phyloP scores from a whole-genome alignment of 2,797 vertebrate genomes.

The Enteromius unitaeniatus region DNA sequence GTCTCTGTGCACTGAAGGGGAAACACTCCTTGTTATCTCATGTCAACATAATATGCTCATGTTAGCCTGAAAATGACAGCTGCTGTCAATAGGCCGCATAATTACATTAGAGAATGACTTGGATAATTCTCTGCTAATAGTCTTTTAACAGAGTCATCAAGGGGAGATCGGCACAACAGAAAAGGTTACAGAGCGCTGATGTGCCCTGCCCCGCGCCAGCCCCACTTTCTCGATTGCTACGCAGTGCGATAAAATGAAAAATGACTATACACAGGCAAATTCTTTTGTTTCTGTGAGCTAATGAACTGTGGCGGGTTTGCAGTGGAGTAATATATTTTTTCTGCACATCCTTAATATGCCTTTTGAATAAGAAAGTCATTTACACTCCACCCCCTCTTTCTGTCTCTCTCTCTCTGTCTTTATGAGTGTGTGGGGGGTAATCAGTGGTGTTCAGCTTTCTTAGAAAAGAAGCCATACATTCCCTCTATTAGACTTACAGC shows the following conservation, averaged over 20 bases:
- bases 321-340: constrained; percentile 50
- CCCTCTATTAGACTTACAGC: constrained; percentile 48
- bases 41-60: constrained; percentile 65
- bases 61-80: constrained; percentile 66
- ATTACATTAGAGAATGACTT: constrained; percentile 60
- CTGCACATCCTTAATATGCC: constrained; percentile 54
- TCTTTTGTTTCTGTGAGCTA: constrained; percentile 64
- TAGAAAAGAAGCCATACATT: constrained; percentile 40
- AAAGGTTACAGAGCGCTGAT: constrained; percentile 38
- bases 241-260: neutral
- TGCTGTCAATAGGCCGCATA: constrained; percentile 62
- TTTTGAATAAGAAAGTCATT: constrained; percentile 59
- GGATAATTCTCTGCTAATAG: constrained; percentile 60
- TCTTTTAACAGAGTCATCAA: constrained; percentile 58
- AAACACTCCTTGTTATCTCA: constrained; percentile 60
- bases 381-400: constrained; percentile 26
- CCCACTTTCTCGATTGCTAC: neutral
- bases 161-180: constrained; percentile 31
- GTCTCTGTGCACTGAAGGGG: constrained; percentile 56
- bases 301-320: constrained; percentile 67
- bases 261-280: constrained; percentile 45
- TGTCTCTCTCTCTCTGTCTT: constrained; percentile 29
- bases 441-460: constrained; percentile 39
- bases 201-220: neutral
- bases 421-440: constrained; percentile 43